Conservation (phyloP, 2,113 vertebrate genomes). For the Pelmatolapia mariae region DNA sequence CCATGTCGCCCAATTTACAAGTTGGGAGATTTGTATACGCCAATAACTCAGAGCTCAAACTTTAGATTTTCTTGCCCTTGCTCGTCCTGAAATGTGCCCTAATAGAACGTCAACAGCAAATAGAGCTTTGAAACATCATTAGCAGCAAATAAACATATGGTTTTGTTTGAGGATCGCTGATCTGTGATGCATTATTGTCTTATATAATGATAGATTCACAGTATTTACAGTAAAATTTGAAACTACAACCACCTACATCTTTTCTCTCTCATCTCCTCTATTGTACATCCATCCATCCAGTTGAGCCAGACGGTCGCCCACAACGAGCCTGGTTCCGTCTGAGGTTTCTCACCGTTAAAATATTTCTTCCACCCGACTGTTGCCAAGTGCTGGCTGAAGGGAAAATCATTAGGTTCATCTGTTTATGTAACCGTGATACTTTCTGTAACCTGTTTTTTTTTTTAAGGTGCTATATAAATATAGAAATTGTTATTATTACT, state of each 20-base stretch:
- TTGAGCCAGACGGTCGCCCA: background rate
- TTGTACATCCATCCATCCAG: background rate
- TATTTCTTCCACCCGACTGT: background rate
- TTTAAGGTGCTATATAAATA: background rate
- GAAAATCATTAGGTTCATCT: background rate
- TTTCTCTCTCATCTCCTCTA: background rate
- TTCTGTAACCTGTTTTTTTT: background rate
- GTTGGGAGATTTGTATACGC: conserved; percentile 54
- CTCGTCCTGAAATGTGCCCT: conserved; percentile 4
- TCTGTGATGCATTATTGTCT: background rate
- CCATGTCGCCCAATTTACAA: conserved; percentile 66
- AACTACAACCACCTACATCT: background rate
- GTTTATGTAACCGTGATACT: background rate
- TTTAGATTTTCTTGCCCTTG: conserved; percentile 45
- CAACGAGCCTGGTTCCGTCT: background rate
- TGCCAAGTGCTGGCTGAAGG: background rate
- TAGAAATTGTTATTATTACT: background rate
- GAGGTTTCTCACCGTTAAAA: background rate
- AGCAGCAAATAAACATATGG: background rate
- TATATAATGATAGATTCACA: background rate
- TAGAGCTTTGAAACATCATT: background rate
- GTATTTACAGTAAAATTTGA: background rate
- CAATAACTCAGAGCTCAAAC: conserved; percentile 38
- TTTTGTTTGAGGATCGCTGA: background rate
- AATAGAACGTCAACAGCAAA: background rate